Evolutionary conservation across 2,797 vertebrate genomes (phyloP).

Genomic region (Nothura maculosa): DNA sequence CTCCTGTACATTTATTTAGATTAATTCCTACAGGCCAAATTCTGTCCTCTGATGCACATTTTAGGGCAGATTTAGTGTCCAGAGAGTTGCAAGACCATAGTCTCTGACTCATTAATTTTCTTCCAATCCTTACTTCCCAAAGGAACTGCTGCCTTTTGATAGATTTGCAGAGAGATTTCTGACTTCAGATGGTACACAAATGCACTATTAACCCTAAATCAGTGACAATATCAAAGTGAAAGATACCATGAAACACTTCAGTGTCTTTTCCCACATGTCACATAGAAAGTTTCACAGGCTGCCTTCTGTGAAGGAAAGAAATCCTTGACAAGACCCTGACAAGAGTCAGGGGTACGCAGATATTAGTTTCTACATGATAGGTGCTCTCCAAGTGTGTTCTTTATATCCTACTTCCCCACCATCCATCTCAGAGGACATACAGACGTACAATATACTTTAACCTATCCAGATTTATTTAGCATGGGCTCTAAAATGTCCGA

Average conservation of each 20-base stretch:
- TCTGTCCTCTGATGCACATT: neutral
- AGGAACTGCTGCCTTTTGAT: neutral
- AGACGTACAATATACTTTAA: neutral
- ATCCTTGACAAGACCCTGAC: neutral
- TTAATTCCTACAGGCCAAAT: neutral
- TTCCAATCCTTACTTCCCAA: neutral
- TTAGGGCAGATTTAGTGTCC: neutral
- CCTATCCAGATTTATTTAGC: neutral
- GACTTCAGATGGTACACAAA: neutral
- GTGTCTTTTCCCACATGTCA: neutral
- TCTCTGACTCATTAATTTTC: constrained; percentile 3
- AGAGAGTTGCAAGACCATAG: neutral
- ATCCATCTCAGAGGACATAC: neutral
- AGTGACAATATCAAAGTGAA: neutral
- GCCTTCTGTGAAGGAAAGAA: neutral
- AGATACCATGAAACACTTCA: neutral
- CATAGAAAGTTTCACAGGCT: neutral
- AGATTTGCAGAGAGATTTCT: constrained; percentile 3
- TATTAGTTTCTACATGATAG: neutral
- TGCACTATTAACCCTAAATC: neutral
- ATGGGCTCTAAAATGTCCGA: neutral
- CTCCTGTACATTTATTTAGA: neutral
- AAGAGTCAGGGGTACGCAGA: neutral
- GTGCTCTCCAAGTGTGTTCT: neutral
- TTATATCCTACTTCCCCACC: neutral